These are phyloP conservation scores for Rotaria macrura DNA, from an alignment of 2,888 invertebrate genomes.

Conservation along the genomic window DNA sequence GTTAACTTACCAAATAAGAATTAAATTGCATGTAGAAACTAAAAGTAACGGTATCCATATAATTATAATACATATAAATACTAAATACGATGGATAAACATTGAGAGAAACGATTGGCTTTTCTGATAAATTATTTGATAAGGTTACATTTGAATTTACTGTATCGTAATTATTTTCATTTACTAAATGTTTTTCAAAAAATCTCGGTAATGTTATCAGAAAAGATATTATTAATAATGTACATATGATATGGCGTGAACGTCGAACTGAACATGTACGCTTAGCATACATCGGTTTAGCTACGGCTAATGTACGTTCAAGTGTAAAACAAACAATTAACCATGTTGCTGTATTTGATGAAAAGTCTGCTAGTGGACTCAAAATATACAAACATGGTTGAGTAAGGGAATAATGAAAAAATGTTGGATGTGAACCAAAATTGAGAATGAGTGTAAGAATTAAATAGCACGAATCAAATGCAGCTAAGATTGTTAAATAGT, in stretches of 20 bases:
- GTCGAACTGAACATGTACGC: background rate
- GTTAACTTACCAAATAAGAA: background rate
- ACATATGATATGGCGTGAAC: background rate
- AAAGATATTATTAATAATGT: background rate
- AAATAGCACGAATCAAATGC: background rate
- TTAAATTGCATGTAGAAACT: background rate
- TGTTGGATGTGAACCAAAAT: background rate
- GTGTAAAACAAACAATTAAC: slow-evolving; percentile 12
- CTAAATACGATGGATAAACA: background rate
- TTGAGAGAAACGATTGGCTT: background rate
- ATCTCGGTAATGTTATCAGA: background rate
- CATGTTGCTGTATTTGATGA: background rate
- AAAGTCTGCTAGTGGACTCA: background rate
- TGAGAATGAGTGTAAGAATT: background rate
- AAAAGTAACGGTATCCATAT: background rate
- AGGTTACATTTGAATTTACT: background rate
- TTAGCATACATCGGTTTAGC: background rate
- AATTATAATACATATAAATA: background rate
- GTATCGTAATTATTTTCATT: background rate
- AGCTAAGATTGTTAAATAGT: background rate
- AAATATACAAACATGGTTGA: background rate
- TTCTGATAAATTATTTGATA: background rate
- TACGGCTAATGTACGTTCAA: slow-evolving; percentile 9
- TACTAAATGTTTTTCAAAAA: background rate
- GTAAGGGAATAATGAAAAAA: background rate